Evolutionary conservation across 2,797 vertebrate genomes (phyloP).

Genomic region (Lagodon rhomboides): DNA sequence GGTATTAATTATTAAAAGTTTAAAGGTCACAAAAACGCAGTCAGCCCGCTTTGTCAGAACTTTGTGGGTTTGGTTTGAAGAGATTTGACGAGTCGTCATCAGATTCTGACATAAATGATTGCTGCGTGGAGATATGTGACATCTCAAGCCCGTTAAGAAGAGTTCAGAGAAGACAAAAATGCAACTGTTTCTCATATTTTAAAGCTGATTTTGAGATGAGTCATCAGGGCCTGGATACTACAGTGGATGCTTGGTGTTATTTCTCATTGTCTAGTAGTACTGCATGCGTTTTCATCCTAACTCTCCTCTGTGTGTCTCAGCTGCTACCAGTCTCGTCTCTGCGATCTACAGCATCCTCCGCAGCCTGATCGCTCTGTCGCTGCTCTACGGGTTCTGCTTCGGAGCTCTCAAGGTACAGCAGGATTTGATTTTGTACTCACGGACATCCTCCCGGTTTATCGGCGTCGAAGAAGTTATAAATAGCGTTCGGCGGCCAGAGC

Average conservation of each 20-base stretch:
- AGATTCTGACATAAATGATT: background rate
- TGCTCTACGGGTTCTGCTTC: constrained; percentile 94
- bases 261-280: background rate
- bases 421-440: constrained; percentile 13
- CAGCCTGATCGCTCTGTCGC: constrained; percentile 86
- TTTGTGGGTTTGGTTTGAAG: background rate
- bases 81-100: background rate
- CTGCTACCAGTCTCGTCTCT: constrained; percentile 91
- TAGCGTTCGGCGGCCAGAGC: constrained; percentile 18
- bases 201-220: background rate
- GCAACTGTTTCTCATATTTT: background rate
- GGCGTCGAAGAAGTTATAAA: constrained; percentile 47
- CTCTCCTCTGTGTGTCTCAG: constrained; percentile 80
- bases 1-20: background rate
- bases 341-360: constrained; percentile 91
- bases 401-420: constrained; percentile 92
- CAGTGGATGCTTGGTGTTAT: background rate
- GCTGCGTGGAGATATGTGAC: background rate
- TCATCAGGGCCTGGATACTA: background rate
- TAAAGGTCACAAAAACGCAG: background rate
- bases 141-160: background rate
- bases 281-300: background rate
- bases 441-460: constrained; percentile 19
- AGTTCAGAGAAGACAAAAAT: background rate
- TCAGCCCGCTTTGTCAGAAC: background rate